Base-by-base conservation (phyloP, 2,113 vertebrate species). In the Glaucidium brasilianum region DNA sequence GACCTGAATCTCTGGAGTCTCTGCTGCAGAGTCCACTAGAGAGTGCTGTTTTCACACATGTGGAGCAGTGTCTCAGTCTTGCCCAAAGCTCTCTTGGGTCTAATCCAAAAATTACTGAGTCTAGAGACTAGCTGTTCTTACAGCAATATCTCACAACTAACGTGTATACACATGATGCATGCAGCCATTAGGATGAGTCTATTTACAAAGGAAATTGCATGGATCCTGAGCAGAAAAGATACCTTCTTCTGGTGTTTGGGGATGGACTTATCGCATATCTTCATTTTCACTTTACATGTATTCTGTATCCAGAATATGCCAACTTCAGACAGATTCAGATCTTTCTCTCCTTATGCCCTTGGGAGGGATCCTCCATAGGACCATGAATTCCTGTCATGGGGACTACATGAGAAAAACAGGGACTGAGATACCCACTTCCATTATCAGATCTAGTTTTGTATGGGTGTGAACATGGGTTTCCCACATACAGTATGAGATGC, bases 261-360 rank as follows among this genome's bases (percentile, higher is more conserved):
- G 22, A 29, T 37, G 14, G 15, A 55, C 15, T 76, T 3, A 26
- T 50, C 0, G 0, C 4, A 10, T 3, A 1, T 35, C 10, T 76
- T 20, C 13, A 9, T 75, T 77, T 92, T 86, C 29, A 41, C 7
- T 76, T 78, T 22, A 39, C 11, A 15, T 71, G 45, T 80, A 26
- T 41, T 75, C 43, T 69, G 43, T 30, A 69, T 68, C 34, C 39
- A 72, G 29, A 87, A 53, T 85, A 26, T 41, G 41, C 2, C 18
- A 64, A 16, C 18, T 68, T 76, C 37, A 85, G n/a, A 34, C 6
- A 68, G 27, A 80, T 66, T 60, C 47, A 8, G 7, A 6, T 68
- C 5, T 62, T 89, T 85, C 39, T 71, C 4, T 67, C 39, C 29
- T 23, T 23, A 1, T 9, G 8, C 5, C 34, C 41, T 67, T 0